Percentiles rank a stretch among this genome's conserved stretches.
Conservation (phyloP, 2,797 vertebrate species). For the Aphelocoma californica region DNA sequence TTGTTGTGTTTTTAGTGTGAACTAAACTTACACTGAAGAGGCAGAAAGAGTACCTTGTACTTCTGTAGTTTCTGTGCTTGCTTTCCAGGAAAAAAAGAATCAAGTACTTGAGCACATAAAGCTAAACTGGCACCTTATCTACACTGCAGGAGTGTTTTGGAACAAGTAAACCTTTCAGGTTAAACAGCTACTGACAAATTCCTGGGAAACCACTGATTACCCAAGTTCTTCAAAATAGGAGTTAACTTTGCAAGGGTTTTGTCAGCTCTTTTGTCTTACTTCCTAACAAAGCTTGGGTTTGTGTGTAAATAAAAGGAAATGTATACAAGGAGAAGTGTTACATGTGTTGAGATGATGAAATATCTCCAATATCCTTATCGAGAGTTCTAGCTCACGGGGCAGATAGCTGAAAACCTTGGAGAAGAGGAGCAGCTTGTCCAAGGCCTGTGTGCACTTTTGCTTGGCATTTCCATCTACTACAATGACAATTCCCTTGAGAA, state of each 20-base stretch:
- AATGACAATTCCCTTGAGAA: conserved; percentile 98
- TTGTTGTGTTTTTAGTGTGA: neutral
- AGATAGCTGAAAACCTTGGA: conserved; percentile 97
- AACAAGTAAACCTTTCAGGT: neutral
- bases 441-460: conserved; percentile 91
- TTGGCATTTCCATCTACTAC: conserved; percentile 97
- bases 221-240: fast-evolving
- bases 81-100: neutral
- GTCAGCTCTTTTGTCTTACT: neutral
- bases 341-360: neutral
- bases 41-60: neutral
- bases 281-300: neutral
- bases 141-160: neutral
- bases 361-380: conserved; percentile 76
- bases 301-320: neutral
- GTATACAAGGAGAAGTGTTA: neutral
- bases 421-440: conserved; percentile 97
- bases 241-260: neutral
- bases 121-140: neutral
- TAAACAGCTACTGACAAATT: neutral
- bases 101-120: neutral
- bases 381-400: conserved; percentile 87
- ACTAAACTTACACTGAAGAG: fast-evolving
- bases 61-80: neutral
- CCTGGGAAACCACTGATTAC: neutral